A percentile compares a stretch with the other conserved stretches of the same genome.
These are phyloP conservation scores for Metopia argyrocephala DNA, from an alignment of 2,888 invertebrate genomes.

Conservation along the genomic window DNA sequence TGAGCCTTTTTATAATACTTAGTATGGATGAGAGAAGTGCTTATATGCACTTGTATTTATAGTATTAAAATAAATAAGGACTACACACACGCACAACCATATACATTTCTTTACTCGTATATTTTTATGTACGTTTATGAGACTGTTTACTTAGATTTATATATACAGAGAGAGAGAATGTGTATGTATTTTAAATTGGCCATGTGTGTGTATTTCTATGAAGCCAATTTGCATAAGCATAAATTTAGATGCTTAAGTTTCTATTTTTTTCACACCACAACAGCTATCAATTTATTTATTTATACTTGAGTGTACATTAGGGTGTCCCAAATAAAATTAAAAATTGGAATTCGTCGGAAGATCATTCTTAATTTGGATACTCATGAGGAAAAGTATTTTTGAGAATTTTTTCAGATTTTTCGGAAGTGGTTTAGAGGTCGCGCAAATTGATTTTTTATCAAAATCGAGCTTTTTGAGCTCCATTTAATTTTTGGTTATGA, in stretches of 20 bases:
- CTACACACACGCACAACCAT: neutral
- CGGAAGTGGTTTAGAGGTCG: too few species aligned
- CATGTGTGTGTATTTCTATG: slow-evolving; percentile 7
- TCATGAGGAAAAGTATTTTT: too few species aligned
- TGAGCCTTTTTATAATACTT: neutral
- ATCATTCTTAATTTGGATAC: too few species aligned
- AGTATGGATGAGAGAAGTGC: neutral
- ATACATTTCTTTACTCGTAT: too few species aligned
- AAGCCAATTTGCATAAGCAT: slow-evolving; percentile 61
- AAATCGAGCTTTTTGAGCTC: too few species aligned
- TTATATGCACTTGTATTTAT: neutral
- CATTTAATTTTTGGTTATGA: too few species aligned
- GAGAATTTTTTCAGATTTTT: too few species aligned
- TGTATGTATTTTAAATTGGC: neutral
- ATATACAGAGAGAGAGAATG: neutral
- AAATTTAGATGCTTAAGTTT: slow-evolving; percentile 29
- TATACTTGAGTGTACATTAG: neutral
- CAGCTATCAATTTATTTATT: neutral
- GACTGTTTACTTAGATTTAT: slow-evolving; percentile 4
- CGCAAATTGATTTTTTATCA: too few species aligned
- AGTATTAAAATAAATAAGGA: slow-evolving; percentile 26
- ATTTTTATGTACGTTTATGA: neutral
- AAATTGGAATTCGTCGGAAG: too few species aligned
- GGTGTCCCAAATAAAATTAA: too few species aligned
- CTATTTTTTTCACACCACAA: neutral